phyloP scores from a whole-genome alignment of 37 sponge, comb jelly and placozoan genomes.

The Theonella swinhoei region DNA sequence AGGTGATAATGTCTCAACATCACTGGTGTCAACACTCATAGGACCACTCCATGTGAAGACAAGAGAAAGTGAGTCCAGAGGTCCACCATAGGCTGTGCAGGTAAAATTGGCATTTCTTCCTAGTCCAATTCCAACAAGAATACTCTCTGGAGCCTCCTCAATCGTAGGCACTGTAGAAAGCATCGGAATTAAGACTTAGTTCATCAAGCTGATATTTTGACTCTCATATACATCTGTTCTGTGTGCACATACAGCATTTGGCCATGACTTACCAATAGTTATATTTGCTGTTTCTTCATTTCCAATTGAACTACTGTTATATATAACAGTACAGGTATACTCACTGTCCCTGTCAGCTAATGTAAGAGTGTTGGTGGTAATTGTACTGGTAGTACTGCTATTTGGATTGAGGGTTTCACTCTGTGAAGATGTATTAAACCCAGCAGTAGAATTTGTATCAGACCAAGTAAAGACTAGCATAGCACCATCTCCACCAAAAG shows the following conservation, averaged over 20 bases:
- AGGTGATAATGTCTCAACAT: neutral
- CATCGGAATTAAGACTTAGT: too few species aligned
- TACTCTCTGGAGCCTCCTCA: neutral
- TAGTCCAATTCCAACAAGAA: neutral
- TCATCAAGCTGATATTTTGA: neutral
- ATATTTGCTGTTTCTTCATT: neutral
- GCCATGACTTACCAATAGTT: neutral
- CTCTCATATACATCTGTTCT: neutral
- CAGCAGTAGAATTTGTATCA: neutral
- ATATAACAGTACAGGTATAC: neutral
- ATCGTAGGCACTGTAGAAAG: slow-evolving; percentile 3
- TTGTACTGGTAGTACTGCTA: neutral
- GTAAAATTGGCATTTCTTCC: slow-evolving; percentile 6
- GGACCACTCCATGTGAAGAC: slow-evolving; percentile 32
- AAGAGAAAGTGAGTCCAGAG: neutral
- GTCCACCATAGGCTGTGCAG: slow-evolving; percentile 30
- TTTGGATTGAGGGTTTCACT: neutral
- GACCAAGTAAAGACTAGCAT: neutral
- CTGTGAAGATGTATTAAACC: neutral
- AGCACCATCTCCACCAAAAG: neutral
- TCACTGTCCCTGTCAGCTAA: neutral
- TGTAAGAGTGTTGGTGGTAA: neutral
- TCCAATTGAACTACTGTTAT: neutral
- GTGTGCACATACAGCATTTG: too few species aligned
- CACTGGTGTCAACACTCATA: neutral